Percentiles rank a stretch among this genome's conserved stretches.
phyloP scores from a whole-genome alignment of 2,888 invertebrate genomes.

The Electrophaes corylata region DNA sequence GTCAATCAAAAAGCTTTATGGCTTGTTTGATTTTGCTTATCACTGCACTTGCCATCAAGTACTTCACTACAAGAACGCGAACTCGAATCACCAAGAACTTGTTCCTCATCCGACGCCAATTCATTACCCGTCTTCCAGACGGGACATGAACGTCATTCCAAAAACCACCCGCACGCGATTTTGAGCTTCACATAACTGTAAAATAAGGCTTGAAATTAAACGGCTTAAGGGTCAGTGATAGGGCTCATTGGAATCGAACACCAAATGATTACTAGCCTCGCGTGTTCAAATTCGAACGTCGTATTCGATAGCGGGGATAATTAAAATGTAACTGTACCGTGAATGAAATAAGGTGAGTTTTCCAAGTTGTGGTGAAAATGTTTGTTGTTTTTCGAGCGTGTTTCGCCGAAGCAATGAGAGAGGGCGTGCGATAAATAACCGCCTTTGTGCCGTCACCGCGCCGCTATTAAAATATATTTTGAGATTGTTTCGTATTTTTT shows the following conservation, averaged over 20 bases:
- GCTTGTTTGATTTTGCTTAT: slow-evolving; percentile 36
- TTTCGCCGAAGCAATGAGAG: slow-evolving; percentile 79
- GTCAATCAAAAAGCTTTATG: slow-evolving; percentile 30
- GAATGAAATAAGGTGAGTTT: slow-evolving; percentile 57
- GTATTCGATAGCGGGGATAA: slow-evolving; percentile 55
- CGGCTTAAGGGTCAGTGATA: slow-evolving; percentile 52
- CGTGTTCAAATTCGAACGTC: slow-evolving; percentile 67
- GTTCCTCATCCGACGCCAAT: slow-evolving; percentile 74
- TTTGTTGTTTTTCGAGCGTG: slow-evolving; percentile 71
- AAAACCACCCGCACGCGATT: slow-evolving; percentile 29
- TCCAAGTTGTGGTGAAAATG: slow-evolving; percentile 46
- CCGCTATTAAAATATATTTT: slow-evolving; percentile 81
- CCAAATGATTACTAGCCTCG: slow-evolving; percentile 81
- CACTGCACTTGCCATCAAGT: slow-evolving; percentile 47
- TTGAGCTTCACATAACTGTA: slow-evolving; percentile 29
- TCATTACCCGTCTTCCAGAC: slow-evolving; percentile 78
- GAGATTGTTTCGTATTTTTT: slow-evolving; percentile 74
- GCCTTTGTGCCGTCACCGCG: slow-evolving; percentile 82
- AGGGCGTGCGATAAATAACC: slow-evolving; percentile 84
- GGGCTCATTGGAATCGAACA: slow-evolving; percentile 73
- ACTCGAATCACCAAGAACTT: slow-evolving; percentile 71
- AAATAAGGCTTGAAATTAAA: slow-evolving; percentile 49
- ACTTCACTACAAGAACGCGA: slow-evolving; percentile 53
- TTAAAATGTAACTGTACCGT: slow-evolving; percentile 60
- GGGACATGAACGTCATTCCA: slow-evolving; percentile 67